Conservation (phyloP, 2,888 invertebrate genomes). For the Lepas anatifera region DNA sequence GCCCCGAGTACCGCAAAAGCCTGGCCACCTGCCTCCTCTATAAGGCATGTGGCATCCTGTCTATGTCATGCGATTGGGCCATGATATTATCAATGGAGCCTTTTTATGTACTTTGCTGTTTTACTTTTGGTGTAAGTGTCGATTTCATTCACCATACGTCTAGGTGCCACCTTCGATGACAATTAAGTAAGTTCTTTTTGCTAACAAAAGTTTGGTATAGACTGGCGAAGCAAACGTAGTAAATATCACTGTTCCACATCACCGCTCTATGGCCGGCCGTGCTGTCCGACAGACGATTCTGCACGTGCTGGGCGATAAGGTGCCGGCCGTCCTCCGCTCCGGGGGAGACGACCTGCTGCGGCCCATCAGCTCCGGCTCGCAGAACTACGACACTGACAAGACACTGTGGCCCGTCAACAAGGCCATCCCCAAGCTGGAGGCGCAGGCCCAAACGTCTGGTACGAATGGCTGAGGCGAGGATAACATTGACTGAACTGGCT, state of each 20-base stretch:
- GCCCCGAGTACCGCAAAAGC: constrained; percentile 53
- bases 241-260: no score
- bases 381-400: constrained; percentile 54
- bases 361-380: constrained; percentile 51
- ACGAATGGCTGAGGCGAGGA: no score
- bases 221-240: no score
- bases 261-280: not conserved
- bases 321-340: constrained; percentile 41
- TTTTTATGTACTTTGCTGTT: no score
- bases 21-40: constrained; percentile 66
- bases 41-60: constrained; percentile 44
- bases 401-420: constrained; percentile 58
- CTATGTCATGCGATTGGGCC: not conserved
- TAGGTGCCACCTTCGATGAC: no score
- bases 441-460: constrained; percentile 39
- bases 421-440: constrained; percentile 60
- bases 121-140: not conserved
- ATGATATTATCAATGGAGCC: not conserved
- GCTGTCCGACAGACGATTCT: constrained; percentile 18
- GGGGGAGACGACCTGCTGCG: constrained; percentile 50
- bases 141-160: not conserved
- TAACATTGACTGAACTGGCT: no score
- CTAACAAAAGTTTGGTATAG: no score
- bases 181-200: no score
- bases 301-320: constrained; percentile 37